Evolutionary conservation across 2,888 invertebrate species (phyloP).

Genomic region (Mythimna impura): DNA sequence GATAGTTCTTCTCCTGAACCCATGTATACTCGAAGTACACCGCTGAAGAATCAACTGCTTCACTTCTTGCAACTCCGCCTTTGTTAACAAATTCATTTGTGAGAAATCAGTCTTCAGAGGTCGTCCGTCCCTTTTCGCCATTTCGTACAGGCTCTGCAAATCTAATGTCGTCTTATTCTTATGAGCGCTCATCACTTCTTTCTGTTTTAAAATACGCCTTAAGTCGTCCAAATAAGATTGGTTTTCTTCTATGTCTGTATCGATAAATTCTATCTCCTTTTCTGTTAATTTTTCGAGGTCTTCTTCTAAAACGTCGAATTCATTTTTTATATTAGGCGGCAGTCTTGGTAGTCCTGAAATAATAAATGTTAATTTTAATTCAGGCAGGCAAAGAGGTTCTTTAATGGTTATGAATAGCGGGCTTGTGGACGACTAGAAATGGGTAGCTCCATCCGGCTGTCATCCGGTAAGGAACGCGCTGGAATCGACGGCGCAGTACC

Average conservation of each 20-base stretch:
- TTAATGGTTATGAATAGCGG: too few relatives aligned
- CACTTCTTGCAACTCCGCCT: slow-evolving; percentile 78
- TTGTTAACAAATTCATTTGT: slow-evolving; percentile 74
- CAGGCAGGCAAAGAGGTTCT: too few relatives aligned
- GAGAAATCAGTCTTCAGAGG: slow-evolving; percentile 70
- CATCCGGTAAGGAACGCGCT: too few relatives aligned
- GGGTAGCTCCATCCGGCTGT: too few relatives aligned
- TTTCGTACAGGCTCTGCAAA: slow-evolving; percentile 78
- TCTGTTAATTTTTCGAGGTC: slow-evolving; percentile 75
- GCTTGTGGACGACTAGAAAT: too few relatives aligned
- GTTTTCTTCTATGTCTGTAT: slow-evolving; percentile 79
- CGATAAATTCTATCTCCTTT: slow-evolving; percentile 85
- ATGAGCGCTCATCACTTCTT: slow-evolving; percentile 66
- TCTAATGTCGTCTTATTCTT: slow-evolving; percentile 75
- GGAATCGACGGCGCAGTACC: too few relatives aligned
- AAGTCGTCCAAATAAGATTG: slow-evolving; percentile 82
- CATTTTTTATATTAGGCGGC: slow-evolving; percentile 72
- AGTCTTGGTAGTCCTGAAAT: slow-evolving; percentile 62
- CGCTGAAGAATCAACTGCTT: slow-evolving; percentile 79
- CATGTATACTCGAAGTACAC: slow-evolving; percentile 78
- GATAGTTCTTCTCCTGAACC: slow-evolving; percentile 75
- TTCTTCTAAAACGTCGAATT: slow-evolving; percentile 74
- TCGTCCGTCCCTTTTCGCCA: slow-evolving; percentile 75
- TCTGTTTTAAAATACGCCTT: slow-evolving; percentile 75
- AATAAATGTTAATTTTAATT: neutral